These are phyloP conservation scores for Corella eumyota DNA, from an alignment of 23 tunicate genomes.

Conservation along the genomic window DNA sequence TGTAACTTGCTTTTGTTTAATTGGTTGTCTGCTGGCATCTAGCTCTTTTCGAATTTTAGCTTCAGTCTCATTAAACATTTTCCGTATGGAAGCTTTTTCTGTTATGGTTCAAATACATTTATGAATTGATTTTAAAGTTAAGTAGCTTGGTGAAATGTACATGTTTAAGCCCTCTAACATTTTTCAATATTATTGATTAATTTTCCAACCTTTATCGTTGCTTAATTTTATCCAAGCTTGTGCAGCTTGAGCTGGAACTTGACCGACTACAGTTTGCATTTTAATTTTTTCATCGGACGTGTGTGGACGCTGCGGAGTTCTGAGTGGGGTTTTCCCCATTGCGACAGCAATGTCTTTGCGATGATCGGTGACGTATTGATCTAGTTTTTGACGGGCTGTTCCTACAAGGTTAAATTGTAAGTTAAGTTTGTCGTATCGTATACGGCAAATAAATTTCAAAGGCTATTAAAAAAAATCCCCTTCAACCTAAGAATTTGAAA, in stretches of 20 bases:
- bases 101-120: too few species aligned
- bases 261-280: constrained; percentile 38
- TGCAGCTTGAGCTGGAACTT: constrained; percentile 59
- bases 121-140: too few species aligned
- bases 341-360: constrained; percentile 12
- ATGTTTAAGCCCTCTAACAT: too few species aligned
- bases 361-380: constrained; percentile 19
- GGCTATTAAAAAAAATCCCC: not conserved
- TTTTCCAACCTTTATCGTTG: constrained; percentile 35
- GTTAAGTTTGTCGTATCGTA: too few species aligned
- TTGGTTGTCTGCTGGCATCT: constrained; percentile 10
- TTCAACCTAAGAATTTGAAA: not conserved
- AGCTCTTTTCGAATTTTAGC: constrained; percentile 6
- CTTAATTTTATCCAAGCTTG: constrained; percentile 81
- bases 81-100: constrained; percentile 23
- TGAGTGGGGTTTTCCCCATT: constrained; percentile 21
- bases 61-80: constrained; percentile 23
- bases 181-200: too few species aligned
- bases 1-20: constrained; percentile 1
- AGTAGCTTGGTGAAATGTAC: too few species aligned
- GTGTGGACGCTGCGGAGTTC: constrained; percentile 7
- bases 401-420: too few species aligned
- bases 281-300: not conserved
- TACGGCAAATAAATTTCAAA: too few species aligned
- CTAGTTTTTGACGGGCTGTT: too few species aligned